Evolutionary conservation across 2,113 vertebrate species (phyloP).

Genomic region (Alligator sinensis): DNA sequence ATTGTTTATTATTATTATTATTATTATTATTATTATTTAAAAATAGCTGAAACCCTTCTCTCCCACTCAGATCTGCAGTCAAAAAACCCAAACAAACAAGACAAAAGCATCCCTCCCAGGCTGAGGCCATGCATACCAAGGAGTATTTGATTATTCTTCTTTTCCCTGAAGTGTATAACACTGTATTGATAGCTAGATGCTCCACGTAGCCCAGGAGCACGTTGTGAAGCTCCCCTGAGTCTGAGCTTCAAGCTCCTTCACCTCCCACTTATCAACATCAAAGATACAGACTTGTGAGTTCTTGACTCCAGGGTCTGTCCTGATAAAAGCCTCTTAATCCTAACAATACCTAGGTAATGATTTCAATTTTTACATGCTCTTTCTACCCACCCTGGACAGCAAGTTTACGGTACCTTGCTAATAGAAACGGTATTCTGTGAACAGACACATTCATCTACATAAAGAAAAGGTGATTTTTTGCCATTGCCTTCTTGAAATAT

Average conservation of each 20-base stretch:
- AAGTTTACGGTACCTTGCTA: not conserved
- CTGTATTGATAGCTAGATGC: no score
- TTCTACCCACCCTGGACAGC: not conserved
- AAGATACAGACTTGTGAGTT: not conserved
- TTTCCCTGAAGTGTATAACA: no score
- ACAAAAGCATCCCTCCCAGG: not conserved
- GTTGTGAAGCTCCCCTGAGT: not conserved
- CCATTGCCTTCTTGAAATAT: not conserved
- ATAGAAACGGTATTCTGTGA: not conserved
- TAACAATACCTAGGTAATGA: not conserved
- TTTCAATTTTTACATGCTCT: not conserved
- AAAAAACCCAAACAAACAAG: not conserved
- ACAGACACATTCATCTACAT: not conserved
- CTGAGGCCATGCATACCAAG: not conserved
- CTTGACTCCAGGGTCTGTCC: not conserved
- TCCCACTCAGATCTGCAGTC: not conserved
- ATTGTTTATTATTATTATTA: not conserved
- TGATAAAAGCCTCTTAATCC: not conserved
- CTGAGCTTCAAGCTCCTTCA: no score
- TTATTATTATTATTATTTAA: not conserved
- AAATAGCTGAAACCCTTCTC: not conserved
- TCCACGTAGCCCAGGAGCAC: no score
- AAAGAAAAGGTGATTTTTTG: not conserved
- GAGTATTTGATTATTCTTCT: not conserved
- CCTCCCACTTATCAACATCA: not conserved